Conservation (phyloP, 2,113 vertebrate species). For the Chlamydotis undulata region DNA sequence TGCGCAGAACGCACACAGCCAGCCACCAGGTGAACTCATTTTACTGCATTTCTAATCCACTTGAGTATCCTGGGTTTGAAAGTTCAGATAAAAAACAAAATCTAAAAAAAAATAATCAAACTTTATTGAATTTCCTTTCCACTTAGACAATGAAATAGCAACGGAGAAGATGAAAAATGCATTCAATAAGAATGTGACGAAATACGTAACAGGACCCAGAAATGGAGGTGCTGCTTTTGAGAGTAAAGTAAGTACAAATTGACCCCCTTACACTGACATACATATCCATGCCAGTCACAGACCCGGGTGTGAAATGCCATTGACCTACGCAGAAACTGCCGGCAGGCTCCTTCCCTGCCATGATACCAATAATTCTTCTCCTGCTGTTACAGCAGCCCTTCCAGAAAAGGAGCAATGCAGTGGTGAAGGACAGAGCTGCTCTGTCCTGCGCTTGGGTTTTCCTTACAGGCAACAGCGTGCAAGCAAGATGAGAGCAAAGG, state of each 20-base stretch:
- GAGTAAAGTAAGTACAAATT: background rate
- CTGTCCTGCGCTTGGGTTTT: background rate
- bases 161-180: background rate
- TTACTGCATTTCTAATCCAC: background rate
- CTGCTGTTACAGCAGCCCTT: background rate
- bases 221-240: background rate
- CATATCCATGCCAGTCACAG: background rate
- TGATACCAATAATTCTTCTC: background rate
- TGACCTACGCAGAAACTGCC: background rate
- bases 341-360: background rate
- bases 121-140: constrained; percentile 25
- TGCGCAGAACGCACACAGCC: background rate
- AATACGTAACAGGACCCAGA: background rate
- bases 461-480: background rate
- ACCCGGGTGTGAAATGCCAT: background rate
- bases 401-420: background rate
- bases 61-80: background rate
- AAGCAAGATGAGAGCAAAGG: background rate
- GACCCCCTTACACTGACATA: background rate
- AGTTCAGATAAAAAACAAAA: constrained; percentile 44
- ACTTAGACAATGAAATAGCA: constrained; percentile 22
- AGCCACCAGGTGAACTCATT: constrained; percentile 21
- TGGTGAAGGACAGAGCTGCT: background rate
- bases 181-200: background rate
- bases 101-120: background rate